These are phyloP conservation scores for Epistrophe eligans DNA, from an alignment of 2,888 invertebrate genomes.

Conservation along the genomic window DNA sequence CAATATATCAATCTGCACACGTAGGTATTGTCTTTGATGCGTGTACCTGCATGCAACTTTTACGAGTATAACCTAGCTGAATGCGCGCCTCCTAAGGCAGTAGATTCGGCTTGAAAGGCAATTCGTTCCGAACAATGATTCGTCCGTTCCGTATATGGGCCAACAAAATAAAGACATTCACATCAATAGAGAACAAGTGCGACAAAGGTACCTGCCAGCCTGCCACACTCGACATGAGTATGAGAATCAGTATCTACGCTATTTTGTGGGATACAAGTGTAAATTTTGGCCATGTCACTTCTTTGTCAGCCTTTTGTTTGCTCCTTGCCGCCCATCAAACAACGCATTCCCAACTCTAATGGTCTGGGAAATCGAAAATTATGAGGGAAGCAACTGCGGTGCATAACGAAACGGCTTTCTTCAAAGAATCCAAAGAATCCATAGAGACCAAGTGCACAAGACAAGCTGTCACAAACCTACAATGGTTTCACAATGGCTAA, in stretches of 20 bases:
- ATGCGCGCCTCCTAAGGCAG: constrained; percentile 65
- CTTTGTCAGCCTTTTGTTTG: constrained; percentile 71
- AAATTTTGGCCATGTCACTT: constrained; percentile 76
- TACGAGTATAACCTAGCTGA: constrained; percentile 46
- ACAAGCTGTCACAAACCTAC: constrained; percentile 39
- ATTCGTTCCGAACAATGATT: constrained; percentile 69
- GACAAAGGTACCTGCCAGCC: constrained; percentile 73
- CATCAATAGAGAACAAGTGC: constrained; percentile 67
- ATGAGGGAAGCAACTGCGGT: constrained; percentile 67
- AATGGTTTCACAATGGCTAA: constrained; percentile 69
- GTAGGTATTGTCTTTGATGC: constrained; percentile 35
- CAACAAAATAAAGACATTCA: constrained; percentile 73
- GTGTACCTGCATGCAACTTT: constrained; percentile 62
- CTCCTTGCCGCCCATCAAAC: constrained; percentile 72
- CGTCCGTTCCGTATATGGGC: constrained; percentile 27
- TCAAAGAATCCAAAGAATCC: constrained; percentile 66
- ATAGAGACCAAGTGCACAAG: constrained; percentile 19
- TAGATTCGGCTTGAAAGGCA: constrained; percentile 49
- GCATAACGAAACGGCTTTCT: constrained; percentile 74
- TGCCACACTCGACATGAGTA: constrained; percentile 50
- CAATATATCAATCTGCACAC: constrained; percentile 74
- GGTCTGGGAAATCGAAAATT: constrained; percentile 71
- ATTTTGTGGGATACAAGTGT: constrained; percentile 72
- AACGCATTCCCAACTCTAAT: constrained; percentile 59
- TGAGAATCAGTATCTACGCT: constrained; percentile 55